These are phyloP conservation scores for Gavialis gangeticus DNA, from an alignment of 2,113 vertebrate species.

Conservation along the genomic window DNA sequence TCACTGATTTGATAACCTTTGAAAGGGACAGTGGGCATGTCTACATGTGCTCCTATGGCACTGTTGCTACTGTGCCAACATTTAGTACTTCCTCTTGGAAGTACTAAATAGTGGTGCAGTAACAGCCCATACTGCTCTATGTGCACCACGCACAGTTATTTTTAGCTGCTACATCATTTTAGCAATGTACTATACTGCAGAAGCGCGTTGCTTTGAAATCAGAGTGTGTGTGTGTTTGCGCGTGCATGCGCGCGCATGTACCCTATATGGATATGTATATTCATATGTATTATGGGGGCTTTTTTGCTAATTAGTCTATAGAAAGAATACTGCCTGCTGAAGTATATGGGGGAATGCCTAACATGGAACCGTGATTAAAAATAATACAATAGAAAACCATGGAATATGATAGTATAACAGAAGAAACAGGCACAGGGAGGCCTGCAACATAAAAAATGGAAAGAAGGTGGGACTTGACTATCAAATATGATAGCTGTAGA, in stretches of 20 bases:
- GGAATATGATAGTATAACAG: background rate
- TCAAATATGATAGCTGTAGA: background rate
- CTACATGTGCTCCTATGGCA: too few relatives aligned
- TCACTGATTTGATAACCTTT: too few relatives aligned
- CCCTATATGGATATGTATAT: too few relatives aligned
- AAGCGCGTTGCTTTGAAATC: background rate
- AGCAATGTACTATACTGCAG: too few relatives aligned
- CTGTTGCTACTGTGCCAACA: too few relatives aligned
- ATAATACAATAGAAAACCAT: background rate
- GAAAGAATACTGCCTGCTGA: background rate
- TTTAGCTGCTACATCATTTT: too few relatives aligned
- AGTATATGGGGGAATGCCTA: background rate
- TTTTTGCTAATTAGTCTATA: rapidly evolving
- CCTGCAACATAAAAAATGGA: background rate
- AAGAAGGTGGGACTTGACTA: background rate
- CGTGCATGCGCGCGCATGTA: too few relatives aligned
- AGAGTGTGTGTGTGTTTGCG: background rate
- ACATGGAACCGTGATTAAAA: background rate
- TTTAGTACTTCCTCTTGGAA: too few relatives aligned
- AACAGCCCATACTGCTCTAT: too few relatives aligned
- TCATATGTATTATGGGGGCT: background rate
- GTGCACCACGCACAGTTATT: too few relatives aligned
- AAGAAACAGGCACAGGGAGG: background rate
- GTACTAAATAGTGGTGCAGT: too few relatives aligned
- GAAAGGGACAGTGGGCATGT: too few relatives aligned